These are phyloP conservation scores for Leptopilina myrica DNA, from an alignment of 2,888 invertebrate genomes.

Conservation along the genomic window DNA sequence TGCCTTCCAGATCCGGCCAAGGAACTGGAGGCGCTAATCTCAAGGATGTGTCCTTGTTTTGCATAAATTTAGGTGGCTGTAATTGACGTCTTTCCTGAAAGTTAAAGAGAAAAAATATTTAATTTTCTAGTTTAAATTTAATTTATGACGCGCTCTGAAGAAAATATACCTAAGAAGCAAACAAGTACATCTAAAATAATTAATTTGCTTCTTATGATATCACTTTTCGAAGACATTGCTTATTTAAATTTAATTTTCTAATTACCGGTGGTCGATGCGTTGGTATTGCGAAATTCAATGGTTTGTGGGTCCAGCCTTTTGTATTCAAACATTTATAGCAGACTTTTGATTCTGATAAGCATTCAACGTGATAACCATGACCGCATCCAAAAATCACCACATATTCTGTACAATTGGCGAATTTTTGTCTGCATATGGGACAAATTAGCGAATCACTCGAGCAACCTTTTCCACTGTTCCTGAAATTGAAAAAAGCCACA, in stretches of 20 bases:
- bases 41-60: slow-evolving; percentile 67
- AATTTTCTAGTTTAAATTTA: not conserved
- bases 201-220: too few species aligned
- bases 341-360: slow-evolving; percentile 69
- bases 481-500: slow-evolving; percentile 48
- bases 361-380: slow-evolving; percentile 72
- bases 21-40: slow-evolving; percentile 72
- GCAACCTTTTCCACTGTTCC: slow-evolving; percentile 71
- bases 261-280: slow-evolving; percentile 62
- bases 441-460: slow-evolving; percentile 67
- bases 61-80: slow-evolving; percentile 71
- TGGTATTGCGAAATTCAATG: slow-evolving; percentile 63
- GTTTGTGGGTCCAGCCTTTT: slow-evolving; percentile 72
- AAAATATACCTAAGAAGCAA: too few species aligned
- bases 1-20: slow-evolving; percentile 73
- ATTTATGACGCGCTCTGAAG: too few species aligned
- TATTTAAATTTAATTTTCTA: slow-evolving; percentile 25
- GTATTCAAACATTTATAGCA: slow-evolving; percentile 72
- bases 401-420: slow-evolving; percentile 69
- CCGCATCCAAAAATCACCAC: slow-evolving; percentile 72
- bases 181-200: too few species aligned
- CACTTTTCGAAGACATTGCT: too few species aligned
- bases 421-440: slow-evolving; percentile 68
- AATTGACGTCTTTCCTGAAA: slow-evolving; percentile 69
- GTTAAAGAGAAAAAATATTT: slow-evolving; percentile 12